Evolutionary conservation across 1,140 invertebrate genomes (phyloP).

Genomic region (Caenorhabditis tropicalis): DNA sequence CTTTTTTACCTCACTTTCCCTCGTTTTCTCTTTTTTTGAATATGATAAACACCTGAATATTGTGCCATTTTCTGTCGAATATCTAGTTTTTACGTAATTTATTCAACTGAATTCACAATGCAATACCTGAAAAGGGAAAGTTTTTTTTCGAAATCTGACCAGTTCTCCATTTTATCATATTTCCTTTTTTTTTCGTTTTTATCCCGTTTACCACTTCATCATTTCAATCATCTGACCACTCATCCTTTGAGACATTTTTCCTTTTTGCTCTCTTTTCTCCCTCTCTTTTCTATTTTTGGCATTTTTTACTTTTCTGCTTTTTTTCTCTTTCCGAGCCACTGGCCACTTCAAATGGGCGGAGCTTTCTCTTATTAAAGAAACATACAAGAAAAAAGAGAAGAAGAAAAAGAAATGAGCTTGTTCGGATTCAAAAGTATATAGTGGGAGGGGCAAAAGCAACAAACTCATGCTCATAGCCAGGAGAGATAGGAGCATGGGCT

Average conservation of each 20-base stretch:
- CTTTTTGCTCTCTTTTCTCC: neutral
- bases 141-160: conserved; percentile 5
- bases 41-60: neutral
- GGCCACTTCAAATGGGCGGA: neutral
- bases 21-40: neutral
- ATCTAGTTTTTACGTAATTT: conserved; percentile 11
- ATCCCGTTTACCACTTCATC: neutral
- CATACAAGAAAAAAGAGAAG: neutral
- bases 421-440: conserved; percentile 33
- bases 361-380: conserved; percentile 33
- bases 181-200: neutral
- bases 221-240: conserved; percentile 26
- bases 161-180: neutral
- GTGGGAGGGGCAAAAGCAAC: conserved; percentile 29
- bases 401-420: conserved; percentile 1
- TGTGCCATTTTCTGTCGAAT: neutral
- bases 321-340: neutral
- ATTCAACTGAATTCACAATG: conserved; percentile 1
- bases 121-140: conserved; percentile 21
- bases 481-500: conserved; percentile 16
- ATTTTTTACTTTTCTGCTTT: neutral
- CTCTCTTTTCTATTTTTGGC: conserved; percentile 1
- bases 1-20: conserved; percentile 25
- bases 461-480: conserved; percentile 38
- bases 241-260: conserved; percentile 27